Percentiles rank a stretch among this genome's conserved stretches.
Evolutionary conservation across 2,797 vertebrate species (phyloP).

Genomic region (Enteromius treurensis): DNA sequence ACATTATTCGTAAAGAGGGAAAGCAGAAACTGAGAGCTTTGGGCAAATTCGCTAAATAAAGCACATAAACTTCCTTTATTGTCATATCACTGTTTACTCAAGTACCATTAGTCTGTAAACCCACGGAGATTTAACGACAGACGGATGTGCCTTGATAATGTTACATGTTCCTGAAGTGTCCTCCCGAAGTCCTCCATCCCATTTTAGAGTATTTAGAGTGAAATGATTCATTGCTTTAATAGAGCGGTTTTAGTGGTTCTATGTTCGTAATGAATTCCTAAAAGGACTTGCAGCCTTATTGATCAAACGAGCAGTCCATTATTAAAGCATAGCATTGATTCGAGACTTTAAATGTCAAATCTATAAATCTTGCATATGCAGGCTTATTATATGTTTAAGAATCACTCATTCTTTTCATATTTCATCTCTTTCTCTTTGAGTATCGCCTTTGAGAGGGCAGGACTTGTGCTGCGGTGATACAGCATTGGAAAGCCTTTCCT

Average conservation of each 20-base stretch:
- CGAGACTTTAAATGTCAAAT: background rate
- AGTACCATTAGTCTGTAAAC: constrained; percentile 74
- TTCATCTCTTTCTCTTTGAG: constrained; percentile 29
- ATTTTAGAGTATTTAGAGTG: constrained; percentile 34
- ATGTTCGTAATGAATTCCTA: constrained; percentile 1
- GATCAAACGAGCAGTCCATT: constrained; percentile 29
- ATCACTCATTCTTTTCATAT: constrained; percentile 10
- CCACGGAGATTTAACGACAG: constrained; percentile 52
- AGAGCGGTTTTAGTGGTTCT: constrained; percentile 7
- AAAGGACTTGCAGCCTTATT: constrained; percentile 19
- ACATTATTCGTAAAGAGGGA: constrained; percentile 63
- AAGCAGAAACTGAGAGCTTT: constrained; percentile 57
- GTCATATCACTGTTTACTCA: constrained; percentile 74
- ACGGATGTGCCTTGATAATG: constrained; percentile 59
- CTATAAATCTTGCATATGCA: constrained; percentile 4
- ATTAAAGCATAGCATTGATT: constrained; percentile 10
- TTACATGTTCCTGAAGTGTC: constrained; percentile 49
- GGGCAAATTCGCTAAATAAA: constrained; percentile 70
- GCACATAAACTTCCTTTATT: constrained; percentile 68
- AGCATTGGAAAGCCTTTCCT: constrained; percentile 47
- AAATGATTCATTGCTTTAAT: constrained; percentile 19
- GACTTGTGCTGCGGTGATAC: constrained; percentile 35
- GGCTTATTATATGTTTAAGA: constrained; percentile 14
- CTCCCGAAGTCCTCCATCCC: constrained; percentile 11
- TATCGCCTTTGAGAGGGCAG: constrained; percentile 42